Percentiles rank a stretch among this genome's conserved stretches.
Evolutionary conservation across 2,113 vertebrate genomes (phyloP).

Genomic region (Macaca mulatta): DNA sequence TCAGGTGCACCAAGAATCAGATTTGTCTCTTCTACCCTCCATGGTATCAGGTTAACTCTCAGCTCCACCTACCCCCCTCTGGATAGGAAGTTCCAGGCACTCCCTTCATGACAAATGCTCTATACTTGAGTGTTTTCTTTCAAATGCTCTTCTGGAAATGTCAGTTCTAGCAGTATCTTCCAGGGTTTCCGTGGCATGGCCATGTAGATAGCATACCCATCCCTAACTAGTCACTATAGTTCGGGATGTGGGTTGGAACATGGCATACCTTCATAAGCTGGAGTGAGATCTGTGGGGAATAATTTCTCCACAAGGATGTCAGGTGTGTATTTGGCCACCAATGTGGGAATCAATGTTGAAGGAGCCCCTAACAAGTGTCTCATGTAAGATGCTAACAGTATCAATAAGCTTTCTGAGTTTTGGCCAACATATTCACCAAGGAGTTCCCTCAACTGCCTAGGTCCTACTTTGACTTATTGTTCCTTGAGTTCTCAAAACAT

Average conservation of each 20-base stretch:
- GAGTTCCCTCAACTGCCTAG: neutral
- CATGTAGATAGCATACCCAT: neutral
- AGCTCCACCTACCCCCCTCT: neutral
- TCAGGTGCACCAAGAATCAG: neutral
- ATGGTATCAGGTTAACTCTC: neutral
- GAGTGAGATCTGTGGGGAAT: neutral
- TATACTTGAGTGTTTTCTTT: neutral
- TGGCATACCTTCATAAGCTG: neutral
- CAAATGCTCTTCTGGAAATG: neutral
- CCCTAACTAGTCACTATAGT: neutral
- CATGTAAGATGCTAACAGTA: too few species aligned
- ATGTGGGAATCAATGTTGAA: neutral
- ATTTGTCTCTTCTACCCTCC: neutral
- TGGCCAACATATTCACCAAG: neutral
- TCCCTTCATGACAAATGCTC: neutral
- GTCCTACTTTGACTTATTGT: neutral
- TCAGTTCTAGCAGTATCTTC: neutral
- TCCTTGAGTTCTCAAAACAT: too few species aligned
- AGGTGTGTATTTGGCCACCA: neutral
- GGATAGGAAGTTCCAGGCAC: neutral
- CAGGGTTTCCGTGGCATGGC: neutral
- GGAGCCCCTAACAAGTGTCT: neutral
- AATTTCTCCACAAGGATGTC: neutral
- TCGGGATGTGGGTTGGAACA: neutral
- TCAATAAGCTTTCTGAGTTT: too few species aligned